These are phyloP conservation scores for Pegoplata infirma DNA, from an alignment of 2,888 invertebrate genomes.

Conservation along the genomic window DNA sequence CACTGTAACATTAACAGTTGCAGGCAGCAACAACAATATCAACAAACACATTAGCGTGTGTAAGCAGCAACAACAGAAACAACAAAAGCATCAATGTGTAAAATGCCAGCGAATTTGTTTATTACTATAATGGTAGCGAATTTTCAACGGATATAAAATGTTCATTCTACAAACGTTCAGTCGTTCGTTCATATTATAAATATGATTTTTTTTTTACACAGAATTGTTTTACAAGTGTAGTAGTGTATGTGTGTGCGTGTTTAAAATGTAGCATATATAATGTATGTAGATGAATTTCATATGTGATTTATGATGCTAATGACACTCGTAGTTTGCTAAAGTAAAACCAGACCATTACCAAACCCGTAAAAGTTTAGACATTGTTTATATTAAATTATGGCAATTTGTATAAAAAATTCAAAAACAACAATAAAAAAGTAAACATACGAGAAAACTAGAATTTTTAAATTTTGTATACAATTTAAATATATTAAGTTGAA, in stretches of 20 bases:
- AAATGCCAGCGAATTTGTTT: slow-evolving; percentile 45
- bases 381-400: slow-evolving; percentile 62
- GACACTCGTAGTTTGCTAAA: slow-evolving; percentile 67
- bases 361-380: slow-evolving; percentile 67
- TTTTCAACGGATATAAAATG: slow-evolving; percentile 39
- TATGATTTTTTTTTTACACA: not conserved
- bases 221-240: not conserved
- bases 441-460: not conserved
- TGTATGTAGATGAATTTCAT: slow-evolving; percentile 57
- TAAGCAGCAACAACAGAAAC: slow-evolving; percentile 11
- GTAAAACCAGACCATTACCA: slow-evolving; percentile 46
- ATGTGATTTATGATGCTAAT: slow-evolving; percentile 76
- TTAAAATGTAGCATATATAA: too few species aligned
- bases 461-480: not conserved
- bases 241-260: too few species aligned
- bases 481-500: too few species aligned
- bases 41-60: slow-evolving; percentile 31
- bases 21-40: slow-evolving; percentile 48
- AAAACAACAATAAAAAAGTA: slow-evolving; percentile 2
- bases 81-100: slow-evolving; percentile 35
- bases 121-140: slow-evolving; percentile 41
- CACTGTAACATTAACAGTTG: slow-evolving; percentile 42
- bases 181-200: not conserved
- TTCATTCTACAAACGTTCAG: slow-evolving; percentile 26
- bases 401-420: slow-evolving; percentile 65